Percentiles rank a stretch among this genome's conserved stretches.
Conservation (phyloP, 92 coral and sea anemone species). For the Zoanthus solanderi region DNA sequence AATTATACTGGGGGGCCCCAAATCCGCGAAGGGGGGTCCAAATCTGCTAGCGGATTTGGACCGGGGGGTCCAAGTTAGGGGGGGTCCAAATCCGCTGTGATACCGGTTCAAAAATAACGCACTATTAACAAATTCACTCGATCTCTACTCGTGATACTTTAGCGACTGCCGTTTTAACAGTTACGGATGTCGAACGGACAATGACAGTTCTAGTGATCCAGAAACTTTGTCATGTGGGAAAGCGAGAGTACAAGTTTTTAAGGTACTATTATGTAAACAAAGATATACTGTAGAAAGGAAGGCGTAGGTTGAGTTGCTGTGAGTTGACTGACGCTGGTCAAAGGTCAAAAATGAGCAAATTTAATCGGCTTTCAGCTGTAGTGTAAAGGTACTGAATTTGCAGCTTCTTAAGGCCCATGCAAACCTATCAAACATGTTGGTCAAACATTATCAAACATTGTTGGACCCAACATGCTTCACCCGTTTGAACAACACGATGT, state of each 20-base stretch:
- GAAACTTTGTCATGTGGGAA: not conserved
- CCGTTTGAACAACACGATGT: too few relatives aligned
- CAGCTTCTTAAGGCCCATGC: too few relatives aligned
- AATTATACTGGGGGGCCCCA: too few relatives aligned
- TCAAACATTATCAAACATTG: too few relatives aligned
- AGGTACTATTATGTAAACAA: not conserved
- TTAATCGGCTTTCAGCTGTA: not conserved
- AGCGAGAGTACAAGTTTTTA: not conserved
- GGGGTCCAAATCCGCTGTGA: too few relatives aligned
- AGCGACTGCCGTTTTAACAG: not conserved
- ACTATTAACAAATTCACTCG: not conserved
- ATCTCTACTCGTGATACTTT: not conserved
- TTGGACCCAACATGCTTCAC: too few relatives aligned
- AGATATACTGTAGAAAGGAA: not conserved
- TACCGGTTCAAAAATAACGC: too few relatives aligned
- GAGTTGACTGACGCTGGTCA: not conserved
- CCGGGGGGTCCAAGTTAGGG: too few relatives aligned
- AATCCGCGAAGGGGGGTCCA: too few relatives aligned
- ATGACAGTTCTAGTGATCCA: not conserved
- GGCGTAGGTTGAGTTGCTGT: not conserved
- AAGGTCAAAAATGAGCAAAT: not conserved
- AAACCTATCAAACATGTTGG: too few relatives aligned
- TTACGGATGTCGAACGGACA: not conserved
- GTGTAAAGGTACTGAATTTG: too few relatives aligned
- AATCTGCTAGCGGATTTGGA: too few relatives aligned